These are phyloP conservation scores for Amaurobius ferox DNA, from an alignment of 2,888 invertebrate genomes.

Conservation along the genomic window DNA sequence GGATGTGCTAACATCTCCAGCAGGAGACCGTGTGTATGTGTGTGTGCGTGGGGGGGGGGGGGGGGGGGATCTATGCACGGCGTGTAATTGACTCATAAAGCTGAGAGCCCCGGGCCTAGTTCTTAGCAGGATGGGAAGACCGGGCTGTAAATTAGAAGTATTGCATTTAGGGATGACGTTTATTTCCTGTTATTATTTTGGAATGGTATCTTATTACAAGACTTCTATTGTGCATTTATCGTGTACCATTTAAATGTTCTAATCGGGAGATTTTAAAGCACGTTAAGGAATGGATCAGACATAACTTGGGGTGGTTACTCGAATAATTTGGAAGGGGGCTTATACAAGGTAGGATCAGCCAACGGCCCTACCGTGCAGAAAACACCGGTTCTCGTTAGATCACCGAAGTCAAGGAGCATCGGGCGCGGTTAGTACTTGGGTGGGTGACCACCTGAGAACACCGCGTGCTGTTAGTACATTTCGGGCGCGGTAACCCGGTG, in stretches of 20 bases:
- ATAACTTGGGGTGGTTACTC: too few relatives aligned
- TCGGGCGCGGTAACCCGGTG: too few relatives aligned
- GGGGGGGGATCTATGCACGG: constrained; percentile 6
- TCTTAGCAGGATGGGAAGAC: background rate
- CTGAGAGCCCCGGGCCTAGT: background rate
- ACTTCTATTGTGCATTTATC: background rate
- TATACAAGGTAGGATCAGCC: too few relatives aligned
- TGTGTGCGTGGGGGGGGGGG: too few relatives aligned
- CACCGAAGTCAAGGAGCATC: too few relatives aligned
- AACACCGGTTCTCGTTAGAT: too few relatives aligned
- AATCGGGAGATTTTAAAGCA: background rate
- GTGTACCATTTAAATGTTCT: background rate
- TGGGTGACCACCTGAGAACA: too few relatives aligned
- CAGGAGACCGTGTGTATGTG: background rate
- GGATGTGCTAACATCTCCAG: constrained; percentile 12
- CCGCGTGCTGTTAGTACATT: too few relatives aligned
- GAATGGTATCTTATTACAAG: background rate
- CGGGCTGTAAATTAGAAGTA: background rate
- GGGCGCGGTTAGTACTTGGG: too few relatives aligned
- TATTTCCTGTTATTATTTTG: constrained; percentile 14
- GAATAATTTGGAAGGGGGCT: too few relatives aligned
- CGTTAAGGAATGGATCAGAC: too few relatives aligned
- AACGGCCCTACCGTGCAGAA: too few relatives aligned
- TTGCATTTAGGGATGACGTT: background rate
- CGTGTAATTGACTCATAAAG: constrained; percentile 13